Evolutionary conservation across 2,797 vertebrate genomes (phyloP).

Genomic region (Hemibagrus guttatus): DNA sequence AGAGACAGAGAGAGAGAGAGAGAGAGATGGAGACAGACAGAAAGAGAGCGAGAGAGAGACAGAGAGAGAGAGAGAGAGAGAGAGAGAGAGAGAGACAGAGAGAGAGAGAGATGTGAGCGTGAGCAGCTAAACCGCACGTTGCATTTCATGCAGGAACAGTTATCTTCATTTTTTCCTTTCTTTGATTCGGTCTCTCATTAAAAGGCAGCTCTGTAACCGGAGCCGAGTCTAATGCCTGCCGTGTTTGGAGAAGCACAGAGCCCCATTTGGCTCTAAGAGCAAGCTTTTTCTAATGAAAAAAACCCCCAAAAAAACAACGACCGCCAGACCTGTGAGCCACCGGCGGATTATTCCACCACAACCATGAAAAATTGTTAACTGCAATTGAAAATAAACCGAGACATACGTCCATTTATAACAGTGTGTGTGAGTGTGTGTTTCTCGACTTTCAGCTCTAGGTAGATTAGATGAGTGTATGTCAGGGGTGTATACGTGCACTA

Average conservation of each 20-base stretch:
- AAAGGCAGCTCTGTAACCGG: conserved; percentile 76
- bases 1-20: neutral
- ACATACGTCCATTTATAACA: conserved; percentile 28
- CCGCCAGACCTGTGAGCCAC: conserved; percentile 66
- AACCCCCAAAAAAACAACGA: conserved; percentile 74
- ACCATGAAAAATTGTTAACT: conserved; percentile 75
- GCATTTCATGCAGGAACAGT: conserved; percentile 66
- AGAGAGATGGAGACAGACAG: neutral
- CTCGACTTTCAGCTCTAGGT: conserved; percentile 64
- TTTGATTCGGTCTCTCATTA: conserved; percentile 80
- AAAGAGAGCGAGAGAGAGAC: neutral
- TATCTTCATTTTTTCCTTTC: conserved; percentile 73
- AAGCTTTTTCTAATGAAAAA: conserved; percentile 47
- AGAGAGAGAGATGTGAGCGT: neutral
- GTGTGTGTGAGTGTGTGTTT: neutral
- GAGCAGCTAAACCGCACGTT: conserved; percentile 18
- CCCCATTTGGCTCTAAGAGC: neutral
- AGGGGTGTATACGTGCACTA: conserved; percentile 72
- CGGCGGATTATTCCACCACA: conserved; percentile 46
- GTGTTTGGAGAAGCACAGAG: conserved; percentile 75
- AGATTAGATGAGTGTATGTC: conserved; percentile 52
- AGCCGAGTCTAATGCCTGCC: conserved; percentile 77
- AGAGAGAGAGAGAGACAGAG: neutral
- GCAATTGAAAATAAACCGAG: conserved; percentile 72
- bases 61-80: neutral